Evolutionary conservation across 2,888 invertebrate species (phyloP), one percentile per base, ranked within the genome.

Genomic region (Apamea epomidion): DNA sequence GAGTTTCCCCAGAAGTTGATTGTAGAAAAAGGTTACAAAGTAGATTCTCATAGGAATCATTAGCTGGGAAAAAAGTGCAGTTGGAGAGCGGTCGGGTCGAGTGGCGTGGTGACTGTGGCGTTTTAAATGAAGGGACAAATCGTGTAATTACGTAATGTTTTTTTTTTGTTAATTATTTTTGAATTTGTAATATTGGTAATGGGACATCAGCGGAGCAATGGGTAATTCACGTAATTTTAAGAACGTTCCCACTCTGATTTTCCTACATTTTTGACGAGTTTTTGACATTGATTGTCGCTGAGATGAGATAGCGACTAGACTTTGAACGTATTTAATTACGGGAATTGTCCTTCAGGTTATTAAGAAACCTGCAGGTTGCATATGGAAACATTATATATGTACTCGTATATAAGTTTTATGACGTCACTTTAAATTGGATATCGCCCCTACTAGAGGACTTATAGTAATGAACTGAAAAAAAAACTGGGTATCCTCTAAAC

Each of bases 71-170:
- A 81, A 84, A 89, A 84, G 79, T 84, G 76, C 87, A 75, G 74
- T 76, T 82, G 80, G 82, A 81, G 88, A 85, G 91, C 87, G 84
- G 81, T 88, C 87, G 92, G 92, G 92, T 90, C 93, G 94, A 93
- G 94, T 90, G 92, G 92, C n/a, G 48, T 12, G 54, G 76, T 76
- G 74, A 72, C 86, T 76, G 37, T 69, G 54, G 18, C 8, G 81
- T 85, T 69, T 65, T 6, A 65, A 76, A 72, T 76, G 18, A 25
- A 58, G 2, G 82, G 86, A 85, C 54, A 76, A 58, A 60, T 62
- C 18, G 12, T 37, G 37, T 37, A 37, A 25, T 25, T 54, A 18
- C 5, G 65, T 65, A n/a, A 5, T 25, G 51, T 62, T 25, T 32
- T 37, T 1, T 62, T 16, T 16, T 14, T 1, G 18, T 68, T 16